phyloP scores from a whole-genome alignment of 2,797 vertebrate species.

The Leucoraja ocellata region DNA sequence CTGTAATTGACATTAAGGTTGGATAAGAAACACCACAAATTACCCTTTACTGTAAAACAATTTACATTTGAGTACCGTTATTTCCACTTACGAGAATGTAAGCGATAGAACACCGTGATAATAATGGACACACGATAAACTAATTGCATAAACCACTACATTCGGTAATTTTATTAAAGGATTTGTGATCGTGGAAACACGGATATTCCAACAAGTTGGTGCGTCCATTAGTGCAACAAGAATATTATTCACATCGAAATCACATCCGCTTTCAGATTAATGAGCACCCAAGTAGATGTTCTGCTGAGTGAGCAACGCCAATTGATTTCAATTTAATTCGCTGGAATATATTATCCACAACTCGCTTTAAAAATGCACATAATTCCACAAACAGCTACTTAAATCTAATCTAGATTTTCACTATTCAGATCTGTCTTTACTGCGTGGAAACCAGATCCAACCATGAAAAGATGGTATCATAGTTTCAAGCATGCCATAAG shows the following conservation, averaged over 20 bases:
- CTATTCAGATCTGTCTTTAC: not conserved
- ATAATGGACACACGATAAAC: not conserved
- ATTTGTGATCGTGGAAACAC: not conserved
- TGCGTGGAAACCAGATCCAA: too few relatives aligned
- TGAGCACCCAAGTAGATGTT: constrained; percentile 2
- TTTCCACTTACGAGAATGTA: not conserved
- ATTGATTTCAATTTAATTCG: constrained; percentile 14
- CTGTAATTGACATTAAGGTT: not conserved
- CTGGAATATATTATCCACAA: not conserved
- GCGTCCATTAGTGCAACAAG: constrained; percentile 15
- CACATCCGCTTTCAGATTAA: not conserved
- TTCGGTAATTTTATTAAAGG: not conserved
- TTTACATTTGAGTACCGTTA: not conserved
- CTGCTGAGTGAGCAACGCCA: not conserved
- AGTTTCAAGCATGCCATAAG: not conserved
- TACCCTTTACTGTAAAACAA: not conserved
- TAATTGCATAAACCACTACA: not conserved
- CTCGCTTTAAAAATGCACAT: not conserved
- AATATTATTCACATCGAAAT: constrained; percentile 24
- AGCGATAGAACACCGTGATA: too few relatives aligned
- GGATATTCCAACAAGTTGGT: not conserved
- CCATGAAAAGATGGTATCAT: not conserved
- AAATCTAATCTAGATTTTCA: not conserved
- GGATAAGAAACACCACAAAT: not conserved
- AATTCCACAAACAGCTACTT: not conserved